Conservation (phyloP, 2,888 invertebrate species). For the Patella depressa region DNA sequence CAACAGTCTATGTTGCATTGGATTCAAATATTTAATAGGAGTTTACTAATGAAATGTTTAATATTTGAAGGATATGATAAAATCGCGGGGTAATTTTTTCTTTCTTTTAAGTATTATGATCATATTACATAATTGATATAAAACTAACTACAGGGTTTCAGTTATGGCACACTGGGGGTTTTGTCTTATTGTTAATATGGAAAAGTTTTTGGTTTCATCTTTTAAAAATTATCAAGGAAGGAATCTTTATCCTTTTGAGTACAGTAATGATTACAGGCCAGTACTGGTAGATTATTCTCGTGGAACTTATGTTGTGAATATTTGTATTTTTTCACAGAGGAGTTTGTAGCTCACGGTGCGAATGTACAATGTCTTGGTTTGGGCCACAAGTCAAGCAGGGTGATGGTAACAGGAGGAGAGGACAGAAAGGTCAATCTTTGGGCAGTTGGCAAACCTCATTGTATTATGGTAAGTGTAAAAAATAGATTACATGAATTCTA, state of each 20-base stretch:
- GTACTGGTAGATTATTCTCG: no score
- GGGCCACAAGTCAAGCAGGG: conserved; percentile 91
- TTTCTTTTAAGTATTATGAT: not conserved
- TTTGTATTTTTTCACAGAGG: conserved; percentile 73
- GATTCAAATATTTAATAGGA: not conserved
- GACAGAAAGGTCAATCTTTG: conserved; percentile 97
- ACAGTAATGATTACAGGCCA: no score
- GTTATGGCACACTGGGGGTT: no score
- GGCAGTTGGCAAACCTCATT: conserved; percentile 95
- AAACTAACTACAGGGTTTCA: no score
- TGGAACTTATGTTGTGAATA: no score
- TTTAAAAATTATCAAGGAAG: no score
- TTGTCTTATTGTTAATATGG: no score
- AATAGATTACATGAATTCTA: no score
- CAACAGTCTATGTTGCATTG: no score
- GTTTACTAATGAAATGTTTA: not conserved
- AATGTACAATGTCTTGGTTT: conserved; percentile 89
- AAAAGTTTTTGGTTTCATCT: no score
- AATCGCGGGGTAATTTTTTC: not conserved
- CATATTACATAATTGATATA: no score
- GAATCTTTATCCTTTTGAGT: no score
- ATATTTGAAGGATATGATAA: not conserved
- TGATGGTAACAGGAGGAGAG: conserved; percentile 94
- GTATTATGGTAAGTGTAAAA: conserved; percentile 84
- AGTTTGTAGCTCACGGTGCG: conserved; percentile 87